These are phyloP conservation scores for Morone chrysops DNA, from an alignment of 2,113 vertebrate genomes.

Conservation along the genomic window DNA sequence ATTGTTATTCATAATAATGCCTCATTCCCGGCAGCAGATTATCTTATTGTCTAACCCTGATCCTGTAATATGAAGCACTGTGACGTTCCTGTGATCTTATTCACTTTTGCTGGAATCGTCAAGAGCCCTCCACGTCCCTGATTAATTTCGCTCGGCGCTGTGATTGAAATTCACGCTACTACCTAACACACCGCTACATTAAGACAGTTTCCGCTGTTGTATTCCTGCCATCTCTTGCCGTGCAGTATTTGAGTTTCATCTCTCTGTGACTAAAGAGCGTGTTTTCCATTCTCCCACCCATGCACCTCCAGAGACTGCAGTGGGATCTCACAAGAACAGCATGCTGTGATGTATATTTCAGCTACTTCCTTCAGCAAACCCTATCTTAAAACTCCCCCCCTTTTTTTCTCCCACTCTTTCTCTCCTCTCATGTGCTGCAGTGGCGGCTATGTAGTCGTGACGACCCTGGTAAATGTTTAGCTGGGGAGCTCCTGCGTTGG, in stretches of 20 bases:
- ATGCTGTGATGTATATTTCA: conserved; percentile 82
- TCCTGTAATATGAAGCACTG: conserved; percentile 64
- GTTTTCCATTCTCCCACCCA: conserved; percentile 70
- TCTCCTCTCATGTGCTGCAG: conserved; percentile 45
- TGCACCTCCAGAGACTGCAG: conserved; percentile 70
- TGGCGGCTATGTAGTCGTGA: conserved; percentile 57
- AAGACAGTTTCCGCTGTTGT: conserved; percentile 43
- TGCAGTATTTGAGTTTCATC: conserved; percentile 72
- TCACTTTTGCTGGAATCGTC: conserved; percentile 59
- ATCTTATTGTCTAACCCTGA: conserved; percentile 65
- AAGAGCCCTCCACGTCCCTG: conserved; percentile 61
- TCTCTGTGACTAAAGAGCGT: conserved; percentile 72
- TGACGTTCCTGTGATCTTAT: conserved; percentile 65
- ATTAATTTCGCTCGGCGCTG: conserved; percentile 60
- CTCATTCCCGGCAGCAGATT: conserved; percentile 55
- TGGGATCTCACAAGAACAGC: conserved; percentile 69
- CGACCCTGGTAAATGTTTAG: conserved; percentile 55
- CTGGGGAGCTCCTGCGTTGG: conserved; percentile 18
- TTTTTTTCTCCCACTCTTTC: conserved; percentile 20
- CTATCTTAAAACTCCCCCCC: conserved; percentile 46
- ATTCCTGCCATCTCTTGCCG: conserved; percentile 50
- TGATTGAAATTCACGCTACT: conserved; percentile 66
- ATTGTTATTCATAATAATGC: conserved; percentile 58
- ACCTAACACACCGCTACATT: conserved; percentile 46
- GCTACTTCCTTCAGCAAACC: conserved; percentile 67